Conservation (phyloP, 2,797 vertebrate species). For the Scleropages formosus region DNA sequence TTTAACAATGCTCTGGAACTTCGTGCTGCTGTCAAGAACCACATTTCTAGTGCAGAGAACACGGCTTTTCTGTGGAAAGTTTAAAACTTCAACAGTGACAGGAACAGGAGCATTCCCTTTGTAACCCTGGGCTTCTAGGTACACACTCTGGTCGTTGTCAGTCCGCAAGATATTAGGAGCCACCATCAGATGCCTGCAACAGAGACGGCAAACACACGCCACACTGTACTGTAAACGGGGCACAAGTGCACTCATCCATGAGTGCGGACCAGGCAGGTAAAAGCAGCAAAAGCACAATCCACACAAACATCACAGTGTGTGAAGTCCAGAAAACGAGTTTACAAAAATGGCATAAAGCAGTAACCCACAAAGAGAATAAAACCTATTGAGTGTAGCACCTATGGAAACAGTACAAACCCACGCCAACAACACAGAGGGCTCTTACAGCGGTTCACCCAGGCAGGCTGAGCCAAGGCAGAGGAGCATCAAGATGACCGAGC, state of each 20-base stretch:
- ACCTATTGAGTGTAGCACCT: too few species aligned
- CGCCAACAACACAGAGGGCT: neutral
- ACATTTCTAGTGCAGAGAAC: neutral
- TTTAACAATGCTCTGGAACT: neutral
- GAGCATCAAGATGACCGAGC: neutral
- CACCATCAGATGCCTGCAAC: constrained; percentile 24
- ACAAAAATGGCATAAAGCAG: constrained; percentile 1
- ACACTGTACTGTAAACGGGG: too few species aligned
- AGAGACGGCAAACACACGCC: neutral
- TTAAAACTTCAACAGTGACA: neutral
- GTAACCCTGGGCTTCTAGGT: constrained; percentile 8
- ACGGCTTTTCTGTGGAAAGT: neutral
- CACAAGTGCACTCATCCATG: too few species aligned
- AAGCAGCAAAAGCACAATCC: neutral
- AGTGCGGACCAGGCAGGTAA: too few species aligned
- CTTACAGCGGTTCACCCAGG: neutral
- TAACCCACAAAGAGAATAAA: neutral
- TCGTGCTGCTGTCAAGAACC: neutral
- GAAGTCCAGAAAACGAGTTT: neutral
- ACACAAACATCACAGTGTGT: neutral
- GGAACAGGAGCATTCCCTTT: neutral
- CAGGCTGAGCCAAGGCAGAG: neutral
- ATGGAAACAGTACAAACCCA: too few species aligned
- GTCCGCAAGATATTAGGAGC: constrained; percentile 30
- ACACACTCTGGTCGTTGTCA: constrained; percentile 8